A percentile compares a stretch with the other conserved stretches of the same genome.
Evolutionary conservation across 2,888 invertebrate species (phyloP).

Genomic region (Caenorhabditis sp.): DNA sequence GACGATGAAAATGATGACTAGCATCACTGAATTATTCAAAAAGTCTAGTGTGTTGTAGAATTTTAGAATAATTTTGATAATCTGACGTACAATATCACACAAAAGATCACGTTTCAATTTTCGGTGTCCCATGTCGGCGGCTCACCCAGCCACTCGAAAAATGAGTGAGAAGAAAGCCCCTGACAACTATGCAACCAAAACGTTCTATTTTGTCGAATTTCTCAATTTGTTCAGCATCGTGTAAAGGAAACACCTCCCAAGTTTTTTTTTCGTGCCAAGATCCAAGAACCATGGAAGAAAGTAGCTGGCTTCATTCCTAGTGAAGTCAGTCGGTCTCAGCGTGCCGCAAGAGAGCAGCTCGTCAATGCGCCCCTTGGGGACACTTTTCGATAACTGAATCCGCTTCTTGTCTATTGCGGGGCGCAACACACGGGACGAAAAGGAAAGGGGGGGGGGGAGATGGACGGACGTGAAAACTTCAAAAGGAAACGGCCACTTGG

Average conservation of each 20-base stretch:
- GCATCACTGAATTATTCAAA: neutral
- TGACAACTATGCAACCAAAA: too few relatives aligned
- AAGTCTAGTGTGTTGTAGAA: too few relatives aligned
- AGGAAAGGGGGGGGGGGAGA: neutral
- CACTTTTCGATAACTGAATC: conserved; percentile 63
- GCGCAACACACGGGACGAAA: neutral
- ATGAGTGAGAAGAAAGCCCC: too few relatives aligned
- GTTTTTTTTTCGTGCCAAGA: too few relatives aligned
- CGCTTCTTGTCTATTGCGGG: conserved; percentile 41
- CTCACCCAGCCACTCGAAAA: neutral
- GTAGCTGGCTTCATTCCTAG: conserved; percentile 25
- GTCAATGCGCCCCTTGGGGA: conserved; percentile 59
- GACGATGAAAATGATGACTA: too few relatives aligned
- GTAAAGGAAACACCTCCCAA: too few relatives aligned
- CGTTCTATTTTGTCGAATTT: too few relatives aligned
- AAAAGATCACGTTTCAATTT: conserved; percentile 54
- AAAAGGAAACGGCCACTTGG: conserved; percentile 22
- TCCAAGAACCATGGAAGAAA: neutral
- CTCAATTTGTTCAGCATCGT: too few relatives aligned
- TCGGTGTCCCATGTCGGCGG: conserved; percentile 48
- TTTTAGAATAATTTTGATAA: conserved; percentile 40
- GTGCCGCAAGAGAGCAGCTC: conserved; percentile 46
- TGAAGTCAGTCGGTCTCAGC: conserved; percentile 5
- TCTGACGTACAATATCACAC: conserved; percentile 53
- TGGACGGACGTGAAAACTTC: conserved; percentile 1